phyloP scores from a whole-genome alignment of 2,888 invertebrate genomes.

The Epiblema foenella region DNA sequence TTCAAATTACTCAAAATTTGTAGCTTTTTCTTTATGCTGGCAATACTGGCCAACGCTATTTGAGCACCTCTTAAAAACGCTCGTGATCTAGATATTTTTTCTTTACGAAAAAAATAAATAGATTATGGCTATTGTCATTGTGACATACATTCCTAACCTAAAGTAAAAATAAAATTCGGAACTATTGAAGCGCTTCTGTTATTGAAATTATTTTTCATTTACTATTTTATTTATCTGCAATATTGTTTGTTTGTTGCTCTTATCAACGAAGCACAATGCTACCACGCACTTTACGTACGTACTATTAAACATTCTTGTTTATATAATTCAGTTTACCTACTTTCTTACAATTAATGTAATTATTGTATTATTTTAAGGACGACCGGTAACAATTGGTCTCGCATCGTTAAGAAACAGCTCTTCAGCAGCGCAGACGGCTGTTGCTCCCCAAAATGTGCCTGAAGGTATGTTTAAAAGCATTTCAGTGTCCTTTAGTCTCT shows the following conservation, averaged over 20 bases:
- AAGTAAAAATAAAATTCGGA: background rate
- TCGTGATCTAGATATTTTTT: background rate
- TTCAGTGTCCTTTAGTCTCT: background rate
- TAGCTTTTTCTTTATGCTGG: background rate
- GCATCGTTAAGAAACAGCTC: slow-evolving; percentile 57
- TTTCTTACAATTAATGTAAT: background rate
- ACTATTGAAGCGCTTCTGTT: background rate
- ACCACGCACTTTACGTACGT: slow-evolving; percentile 47
- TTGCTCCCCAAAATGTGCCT: slow-evolving; percentile 49
- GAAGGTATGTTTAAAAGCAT: slow-evolving; percentile 57
- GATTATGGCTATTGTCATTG: slow-evolving; percentile 11
- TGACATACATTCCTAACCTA: slow-evolving; percentile 20
- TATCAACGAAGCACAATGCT: slow-evolving; percentile 39
- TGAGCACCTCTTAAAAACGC: background rate
- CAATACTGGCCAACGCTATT: slow-evolving; percentile 1
- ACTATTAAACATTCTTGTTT: background rate
- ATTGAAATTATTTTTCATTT: background rate
- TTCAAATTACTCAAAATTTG: background rate
- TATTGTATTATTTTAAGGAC: slow-evolving; percentile 26
- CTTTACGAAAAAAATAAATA: background rate
- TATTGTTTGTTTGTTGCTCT: background rate
- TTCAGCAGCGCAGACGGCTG: slow-evolving; percentile 57
- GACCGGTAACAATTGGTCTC: slow-evolving; percentile 44
- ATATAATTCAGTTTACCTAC: background rate
- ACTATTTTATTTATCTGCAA: background rate